Conservation (phyloP, 2,797 vertebrate genomes). For the Chaetodon trifasciatus region DNA sequence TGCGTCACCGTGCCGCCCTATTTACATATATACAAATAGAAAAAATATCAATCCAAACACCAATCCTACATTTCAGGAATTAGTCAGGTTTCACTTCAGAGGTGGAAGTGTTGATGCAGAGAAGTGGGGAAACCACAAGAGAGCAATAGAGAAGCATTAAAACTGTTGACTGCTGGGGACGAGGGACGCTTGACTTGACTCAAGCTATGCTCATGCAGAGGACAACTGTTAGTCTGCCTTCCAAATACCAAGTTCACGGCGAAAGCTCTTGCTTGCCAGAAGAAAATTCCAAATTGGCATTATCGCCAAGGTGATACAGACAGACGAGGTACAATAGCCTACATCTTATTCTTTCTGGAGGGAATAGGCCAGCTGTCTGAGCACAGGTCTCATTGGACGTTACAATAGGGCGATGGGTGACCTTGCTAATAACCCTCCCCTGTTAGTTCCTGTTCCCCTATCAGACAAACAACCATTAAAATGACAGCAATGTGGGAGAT, state of each 20-base stretch:
- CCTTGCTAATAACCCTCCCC: conserved; percentile 63
- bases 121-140: conserved; percentile 51
- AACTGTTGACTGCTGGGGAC: not conserved
- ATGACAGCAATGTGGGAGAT: conserved; percentile 61
- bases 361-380: conserved; percentile 14
- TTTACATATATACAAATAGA: no score
- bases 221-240: conserved; percentile 27
- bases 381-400: conserved; percentile 24
- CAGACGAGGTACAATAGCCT: conserved; percentile 4
- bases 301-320: conserved; percentile 49
- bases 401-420: conserved; percentile 45
- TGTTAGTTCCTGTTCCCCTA: conserved; percentile 32
- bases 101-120: conserved; percentile 3
- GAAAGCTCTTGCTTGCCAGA: conserved; percentile 43
- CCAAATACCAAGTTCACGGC: conserved; percentile 23
- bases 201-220: conserved; percentile 10
- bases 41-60: not conserved
- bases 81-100: not conserved
- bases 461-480: conserved; percentile 63
- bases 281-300: conserved; percentile 36
- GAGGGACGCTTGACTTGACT: not conserved
- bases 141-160: conserved; percentile 53
- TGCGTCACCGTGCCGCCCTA: no score
- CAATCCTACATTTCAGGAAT: not conserved
- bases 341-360: conserved; percentile 11